Evolutionary conservation across 2,888 invertebrate species (phyloP), one percentile per base, ranked within the genome.

Genomic region (Lysandra bellargus): DNA sequence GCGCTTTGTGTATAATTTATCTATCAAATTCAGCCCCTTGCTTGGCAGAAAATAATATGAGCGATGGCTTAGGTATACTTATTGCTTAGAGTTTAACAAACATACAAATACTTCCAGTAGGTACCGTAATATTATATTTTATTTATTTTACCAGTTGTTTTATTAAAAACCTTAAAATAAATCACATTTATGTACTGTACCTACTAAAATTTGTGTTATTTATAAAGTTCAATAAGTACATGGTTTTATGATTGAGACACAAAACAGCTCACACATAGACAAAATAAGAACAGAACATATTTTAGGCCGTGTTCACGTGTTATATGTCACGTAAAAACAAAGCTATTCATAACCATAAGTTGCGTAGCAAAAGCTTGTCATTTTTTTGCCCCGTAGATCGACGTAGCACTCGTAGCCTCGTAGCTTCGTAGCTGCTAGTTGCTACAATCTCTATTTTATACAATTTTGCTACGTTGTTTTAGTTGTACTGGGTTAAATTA

Each of bases 381-480:
- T 69, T 69, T 69, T 57, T 69, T 69, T 69, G 69, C 14, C 14
- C 12, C 69, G 37, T 69, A 69, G 69, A 33, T 37, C 33, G 69
- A 37, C 69, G 17, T 69, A 69, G 33, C 69, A 33, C 33, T 69
- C 69, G 61, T 23, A 61, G 61, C 23, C 61, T 61, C 61, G 69
- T 69, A 33, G 69, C 69, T 14, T 33, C 33, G 30, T 64, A 64
- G 64, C 30, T 30, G 64, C 64, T 12, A 30, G 64, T 33, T 69
- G 69, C 69, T 69, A 33, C 69, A 5, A 14, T 33, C 33, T 69
- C 69, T 69, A 69, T 69, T 69, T 69, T 64, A 64, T 64, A 64
- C 0, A 4, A 61, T 23, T 61, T 23, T 23, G 9, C n/a, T 61
- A n/a, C 1, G 23, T 23, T 23, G 9, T 49, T 49, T 49, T 49